phyloP scores from a whole-genome alignment of 92 coral and sea anemone genomes.

The Umimayanthus kanabou region DNA sequence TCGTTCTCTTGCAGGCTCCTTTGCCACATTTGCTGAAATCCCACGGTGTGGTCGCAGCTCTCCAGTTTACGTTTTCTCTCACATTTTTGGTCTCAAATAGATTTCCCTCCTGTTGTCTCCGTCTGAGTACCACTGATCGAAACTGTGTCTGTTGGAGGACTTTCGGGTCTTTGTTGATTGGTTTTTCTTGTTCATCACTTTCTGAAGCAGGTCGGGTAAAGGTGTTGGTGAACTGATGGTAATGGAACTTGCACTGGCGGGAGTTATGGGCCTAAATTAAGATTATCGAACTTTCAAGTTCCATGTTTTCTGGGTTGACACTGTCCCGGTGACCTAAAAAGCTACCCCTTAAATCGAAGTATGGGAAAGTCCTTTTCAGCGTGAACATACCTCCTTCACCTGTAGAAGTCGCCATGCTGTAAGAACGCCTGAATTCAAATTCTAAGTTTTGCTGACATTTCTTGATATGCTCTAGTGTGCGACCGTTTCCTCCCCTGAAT shows the following conservation, averaged over 20 bases:
- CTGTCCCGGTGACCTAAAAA: slow-evolving; percentile 46
- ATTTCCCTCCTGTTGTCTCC: too few species aligned
- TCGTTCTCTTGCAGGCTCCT: not conserved
- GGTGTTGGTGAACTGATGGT: not conserved
- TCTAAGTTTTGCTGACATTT: too few species aligned
- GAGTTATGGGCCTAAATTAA: slow-evolving; percentile 26
- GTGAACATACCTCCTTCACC: slow-evolving; percentile 41
- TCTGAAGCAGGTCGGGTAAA: not conserved
- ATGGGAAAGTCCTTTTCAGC: slow-evolving; percentile 29
- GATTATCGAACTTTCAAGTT: slow-evolving; percentile 40
- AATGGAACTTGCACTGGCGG: not conserved
- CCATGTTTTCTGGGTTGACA: not conserved
- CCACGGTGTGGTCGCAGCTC: not conserved
- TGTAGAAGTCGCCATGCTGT: too few species aligned
- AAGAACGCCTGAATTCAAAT: too few species aligned
- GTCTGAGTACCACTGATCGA: not conserved
- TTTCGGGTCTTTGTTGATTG: not conserved
- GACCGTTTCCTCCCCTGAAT: too few species aligned
- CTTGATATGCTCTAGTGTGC: too few species aligned
- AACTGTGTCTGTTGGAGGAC: not conserved
- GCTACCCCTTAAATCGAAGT: slow-evolving; percentile 33
- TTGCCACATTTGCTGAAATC: not conserved
- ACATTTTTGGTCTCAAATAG: too few species aligned
- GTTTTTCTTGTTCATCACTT: not conserved
- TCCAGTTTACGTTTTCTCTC: not conserved